A percentile compares a stretch with the other conserved stretches of the same genome.
phyloP scores from a whole-genome alignment of 2,888 invertebrate species.

The Platypus cylindrus region DNA sequence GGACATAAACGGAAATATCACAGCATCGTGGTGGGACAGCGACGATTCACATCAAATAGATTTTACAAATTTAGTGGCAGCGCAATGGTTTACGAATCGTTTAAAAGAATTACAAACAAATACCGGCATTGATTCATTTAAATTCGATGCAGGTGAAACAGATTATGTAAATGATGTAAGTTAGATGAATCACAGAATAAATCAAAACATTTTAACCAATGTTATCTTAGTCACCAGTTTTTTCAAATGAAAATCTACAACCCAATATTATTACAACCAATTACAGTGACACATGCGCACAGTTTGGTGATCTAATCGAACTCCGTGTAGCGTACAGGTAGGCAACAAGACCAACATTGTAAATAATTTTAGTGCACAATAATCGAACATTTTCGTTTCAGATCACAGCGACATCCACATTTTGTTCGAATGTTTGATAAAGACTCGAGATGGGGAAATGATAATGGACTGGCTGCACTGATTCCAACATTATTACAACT shows the following conservation, averaged over 20 bases:
- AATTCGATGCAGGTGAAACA: constrained; percentile 72
- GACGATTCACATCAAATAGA: constrained; percentile 50
- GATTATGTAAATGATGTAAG: constrained; percentile 51
- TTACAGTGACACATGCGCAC: constrained; percentile 44
- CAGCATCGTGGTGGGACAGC: constrained; percentile 40
- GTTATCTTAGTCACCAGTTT: constrained; percentile 17
- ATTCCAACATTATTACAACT: constrained; percentile 59
- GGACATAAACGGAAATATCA: constrained; percentile 32
- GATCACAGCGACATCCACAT: constrained; percentile 55
- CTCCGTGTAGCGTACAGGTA: constrained; percentile 54
- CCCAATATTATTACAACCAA: constrained; percentile 44
- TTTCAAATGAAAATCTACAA: constrained; percentile 39
- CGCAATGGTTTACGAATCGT: constrained; percentile 43
- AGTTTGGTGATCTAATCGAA: constrained; percentile 53
- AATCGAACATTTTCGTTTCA: constrained; percentile 22
- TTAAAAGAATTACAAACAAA: constrained; percentile 42
- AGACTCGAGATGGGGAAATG: constrained; percentile 53
- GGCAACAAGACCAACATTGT: constrained; percentile 2
- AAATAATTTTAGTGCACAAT: not conserved
- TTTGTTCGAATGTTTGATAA: constrained; percentile 71
- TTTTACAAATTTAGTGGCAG: constrained; percentile 56
- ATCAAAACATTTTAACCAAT: not conserved
- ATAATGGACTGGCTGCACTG: constrained; percentile 58
- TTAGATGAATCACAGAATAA: not conserved
- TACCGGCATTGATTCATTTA: constrained; percentile 59